phyloP scores from a whole-genome alignment of 2,113 vertebrate species.

The Uropsilus gracilis region DNA sequence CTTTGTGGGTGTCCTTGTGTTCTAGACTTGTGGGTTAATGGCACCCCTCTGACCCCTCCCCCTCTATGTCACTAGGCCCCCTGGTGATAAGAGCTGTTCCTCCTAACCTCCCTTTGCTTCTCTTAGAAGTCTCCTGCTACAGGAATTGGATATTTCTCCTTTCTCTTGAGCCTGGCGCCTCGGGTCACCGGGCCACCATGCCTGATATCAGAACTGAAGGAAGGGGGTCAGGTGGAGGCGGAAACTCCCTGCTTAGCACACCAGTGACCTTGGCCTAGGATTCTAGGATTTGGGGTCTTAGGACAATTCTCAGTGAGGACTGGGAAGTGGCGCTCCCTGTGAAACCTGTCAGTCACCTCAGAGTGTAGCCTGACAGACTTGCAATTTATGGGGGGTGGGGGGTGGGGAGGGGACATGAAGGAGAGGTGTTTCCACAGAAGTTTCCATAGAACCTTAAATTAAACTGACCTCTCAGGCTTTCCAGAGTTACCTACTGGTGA shows the following conservation, averaged over 20 bases:
- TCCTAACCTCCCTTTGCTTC: background rate
- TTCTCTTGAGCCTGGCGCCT: background rate
- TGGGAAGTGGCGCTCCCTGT: background rate
- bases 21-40: background rate
- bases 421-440: too few species aligned
- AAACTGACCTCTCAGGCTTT: too few species aligned
- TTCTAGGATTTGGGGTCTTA: background rate
- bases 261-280: background rate
- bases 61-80: background rate
- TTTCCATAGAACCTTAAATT: too few species aligned
- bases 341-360: background rate
- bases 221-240: background rate
- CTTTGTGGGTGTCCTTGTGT: conserved; percentile 65
- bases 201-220: background rate
- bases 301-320: background rate
- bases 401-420: too few species aligned
- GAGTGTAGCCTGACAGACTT: background rate
- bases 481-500: background rate
- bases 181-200: background rate
- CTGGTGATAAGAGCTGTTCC: background rate
- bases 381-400: background rate
- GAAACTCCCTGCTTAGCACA: background rate
- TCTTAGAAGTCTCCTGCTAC: background rate
- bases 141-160: background rate
- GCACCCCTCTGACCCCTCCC: background rate